These are phyloP conservation scores for Drosophila glabriapex DNA, from an alignment of 2,888 invertebrate genomes.

Conservation along the genomic window DNA sequence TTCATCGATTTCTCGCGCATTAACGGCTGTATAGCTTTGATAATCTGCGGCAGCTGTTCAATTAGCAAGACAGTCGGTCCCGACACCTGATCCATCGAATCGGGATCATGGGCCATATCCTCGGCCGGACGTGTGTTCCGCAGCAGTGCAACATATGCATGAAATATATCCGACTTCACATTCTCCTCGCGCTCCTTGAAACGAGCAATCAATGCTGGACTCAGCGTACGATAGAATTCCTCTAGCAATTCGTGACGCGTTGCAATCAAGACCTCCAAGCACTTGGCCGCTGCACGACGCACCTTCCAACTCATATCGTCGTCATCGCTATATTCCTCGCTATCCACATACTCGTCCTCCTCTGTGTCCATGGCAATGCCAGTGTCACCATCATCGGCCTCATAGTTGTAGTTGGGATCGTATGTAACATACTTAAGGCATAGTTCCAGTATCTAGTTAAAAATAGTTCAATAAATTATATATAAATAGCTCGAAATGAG, in stretches of 20 bases:
- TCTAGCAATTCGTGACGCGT: constrained; percentile 96
- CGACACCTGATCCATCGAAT: constrained; percentile 90
- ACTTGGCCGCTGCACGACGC: constrained; percentile 98
- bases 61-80: constrained; percentile 88
- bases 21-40: constrained; percentile 95
- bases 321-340: constrained; percentile 99
- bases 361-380: constrained; percentile 90
- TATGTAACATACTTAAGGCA: constrained; percentile 97
- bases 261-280: constrained; percentile 96
- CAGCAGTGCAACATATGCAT: constrained; percentile 96
- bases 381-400: constrained; percentile 92
- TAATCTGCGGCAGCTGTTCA: constrained; percentile 90
- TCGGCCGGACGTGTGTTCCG: constrained; percentile 93
- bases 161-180: constrained; percentile 99
- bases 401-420: constrained; percentile 99
- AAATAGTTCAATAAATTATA: constrained; percentile 41
- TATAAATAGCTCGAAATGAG: neutral
- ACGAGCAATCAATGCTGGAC: constrained; percentile 95
- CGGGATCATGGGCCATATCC: constrained; percentile 88
- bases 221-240: constrained; percentile 95
- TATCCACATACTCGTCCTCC: constrained; percentile 91
- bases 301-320: constrained; percentile 99
- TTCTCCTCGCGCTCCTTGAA: constrained; percentile 99
- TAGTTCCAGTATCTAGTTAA: constrained; percentile 90
- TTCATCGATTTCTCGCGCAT: constrained; percentile 94